phyloP scores from a whole-genome alignment of 2,888 invertebrate genomes.

The Pachydiplax longipennis region DNA sequence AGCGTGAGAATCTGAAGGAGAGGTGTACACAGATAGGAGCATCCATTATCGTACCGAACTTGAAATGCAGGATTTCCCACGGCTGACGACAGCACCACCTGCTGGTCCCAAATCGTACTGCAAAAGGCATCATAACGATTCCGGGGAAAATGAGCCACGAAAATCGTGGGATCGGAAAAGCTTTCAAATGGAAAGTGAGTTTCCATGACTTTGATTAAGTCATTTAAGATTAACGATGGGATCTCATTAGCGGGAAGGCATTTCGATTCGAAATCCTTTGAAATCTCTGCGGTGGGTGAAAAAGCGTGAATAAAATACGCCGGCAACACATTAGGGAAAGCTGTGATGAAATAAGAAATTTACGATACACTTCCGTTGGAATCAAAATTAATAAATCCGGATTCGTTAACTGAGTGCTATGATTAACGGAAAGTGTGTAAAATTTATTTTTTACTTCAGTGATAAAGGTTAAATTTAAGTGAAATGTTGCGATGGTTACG shows the following conservation, averaged over 20 bases:
- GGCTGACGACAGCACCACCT: not conserved
- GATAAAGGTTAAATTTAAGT: too few relatives aligned
- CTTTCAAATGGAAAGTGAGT: not conserved
- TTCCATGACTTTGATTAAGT: not conserved
- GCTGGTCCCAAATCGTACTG: not conserved
- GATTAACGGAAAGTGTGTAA: too few relatives aligned
- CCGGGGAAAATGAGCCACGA: not conserved
- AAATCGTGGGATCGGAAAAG: not conserved
- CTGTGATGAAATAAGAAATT: too few relatives aligned
- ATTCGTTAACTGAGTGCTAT: too few relatives aligned
- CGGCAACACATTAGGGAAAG: too few relatives aligned
- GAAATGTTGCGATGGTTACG: too few relatives aligned
- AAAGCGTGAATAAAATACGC: too few relatives aligned
- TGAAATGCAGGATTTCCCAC: not conserved
- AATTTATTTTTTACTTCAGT: too few relatives aligned
- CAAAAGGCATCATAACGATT: not conserved
- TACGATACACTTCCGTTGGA: too few relatives aligned
- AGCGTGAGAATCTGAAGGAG: slow-evolving; percentile 7
- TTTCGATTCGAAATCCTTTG: not conserved
- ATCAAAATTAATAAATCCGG: too few relatives aligned
- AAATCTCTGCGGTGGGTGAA: not conserved
- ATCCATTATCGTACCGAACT: not conserved
- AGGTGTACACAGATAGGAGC: slow-evolving; percentile 30
- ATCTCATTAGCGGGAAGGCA: not conserved
- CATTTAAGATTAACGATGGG: not conserved